Conservation (phyloP, 1,140 invertebrate species). For the Diabrotica virgifera region DNA sequence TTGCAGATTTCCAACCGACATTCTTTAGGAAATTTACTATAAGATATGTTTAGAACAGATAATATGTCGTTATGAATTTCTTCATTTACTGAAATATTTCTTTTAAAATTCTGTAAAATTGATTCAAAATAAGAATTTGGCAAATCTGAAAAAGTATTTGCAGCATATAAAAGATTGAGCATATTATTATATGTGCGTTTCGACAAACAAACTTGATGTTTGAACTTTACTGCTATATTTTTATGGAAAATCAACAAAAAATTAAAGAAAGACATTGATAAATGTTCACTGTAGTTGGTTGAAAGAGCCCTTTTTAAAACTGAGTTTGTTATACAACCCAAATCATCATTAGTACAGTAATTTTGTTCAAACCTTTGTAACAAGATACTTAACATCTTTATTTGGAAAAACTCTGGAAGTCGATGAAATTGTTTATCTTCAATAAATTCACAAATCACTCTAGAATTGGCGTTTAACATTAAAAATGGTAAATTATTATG, state of each 20-base stretch:
- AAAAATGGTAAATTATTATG: slow-evolving; percentile 31
- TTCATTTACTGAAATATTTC: slow-evolving; percentile 14
- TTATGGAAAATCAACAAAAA: too few species aligned
- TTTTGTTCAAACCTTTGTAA: slow-evolving; percentile 20
- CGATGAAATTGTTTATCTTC: slow-evolving; percentile 17
- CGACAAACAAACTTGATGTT: too few species aligned
- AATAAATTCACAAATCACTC: slow-evolving; percentile 8
- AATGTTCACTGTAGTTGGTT: too few species aligned
- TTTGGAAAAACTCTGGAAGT: slow-evolving; percentile 26
- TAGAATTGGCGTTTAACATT: slow-evolving; percentile 1
- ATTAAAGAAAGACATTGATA: too few species aligned
- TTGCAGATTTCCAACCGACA: slow-evolving; percentile 17
- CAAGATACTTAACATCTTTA: slow-evolving; percentile 28
- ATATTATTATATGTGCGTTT: too few species aligned
- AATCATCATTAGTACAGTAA: not conserved
- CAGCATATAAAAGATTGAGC: too few species aligned
- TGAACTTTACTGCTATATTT: too few species aligned
- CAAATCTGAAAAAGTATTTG: too few species aligned
- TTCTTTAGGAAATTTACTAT: slow-evolving; percentile 4
- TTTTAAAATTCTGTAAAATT: not conserved
- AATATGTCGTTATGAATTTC: slow-evolving; percentile 20
- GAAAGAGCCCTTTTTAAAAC: too few species aligned
- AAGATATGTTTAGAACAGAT: slow-evolving; percentile 11
- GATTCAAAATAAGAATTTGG: too few species aligned
- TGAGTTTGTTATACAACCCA: too few species aligned